Conservation (phyloP, 1,140 invertebrate genomes). For the Plodia interpunctella region DNA sequence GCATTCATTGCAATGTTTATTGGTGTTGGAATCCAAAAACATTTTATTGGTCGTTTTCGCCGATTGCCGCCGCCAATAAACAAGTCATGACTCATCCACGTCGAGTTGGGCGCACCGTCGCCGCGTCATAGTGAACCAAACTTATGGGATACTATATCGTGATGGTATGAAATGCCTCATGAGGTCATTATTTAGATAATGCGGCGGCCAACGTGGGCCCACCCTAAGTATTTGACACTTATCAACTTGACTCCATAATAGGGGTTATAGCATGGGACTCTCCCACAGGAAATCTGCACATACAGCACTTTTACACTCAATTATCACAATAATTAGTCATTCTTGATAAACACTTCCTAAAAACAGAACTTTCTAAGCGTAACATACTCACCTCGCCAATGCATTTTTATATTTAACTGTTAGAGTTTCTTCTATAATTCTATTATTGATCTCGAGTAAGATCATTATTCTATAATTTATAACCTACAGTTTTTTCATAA, state of each 20-base stretch:
- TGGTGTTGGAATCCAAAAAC: conserved; percentile 56
- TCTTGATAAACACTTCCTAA: conserved; percentile 50
- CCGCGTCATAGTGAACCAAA: conserved; percentile 41
- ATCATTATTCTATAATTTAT: conserved; percentile 89
- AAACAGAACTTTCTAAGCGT: conserved; percentile 70
- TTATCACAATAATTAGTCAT: conserved; percentile 25
- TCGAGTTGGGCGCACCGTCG: conserved; percentile 55
- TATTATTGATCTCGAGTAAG: conserved; percentile 98
- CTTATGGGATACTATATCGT: background rate
- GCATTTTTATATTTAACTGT: conserved; percentile 97
- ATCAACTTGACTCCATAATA: conserved; percentile 50
- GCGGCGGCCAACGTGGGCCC: conserved; percentile 67
- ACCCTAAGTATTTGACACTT: conserved; percentile 71
- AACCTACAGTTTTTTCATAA: conserved; percentile 75
- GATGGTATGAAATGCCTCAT: background rate
- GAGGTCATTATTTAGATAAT: conserved; percentile 12
- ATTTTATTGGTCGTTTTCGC: conserved; percentile 62
- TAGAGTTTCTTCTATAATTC: conserved; percentile 97
- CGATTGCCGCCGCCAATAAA: conserved; percentile 54
- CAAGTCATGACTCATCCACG: conserved; percentile 62
- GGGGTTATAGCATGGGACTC: conserved; percentile 46
- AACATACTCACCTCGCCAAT: conserved; percentile 90
- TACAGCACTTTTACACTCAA: conserved; percentile 16
- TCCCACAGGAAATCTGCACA: conserved; percentile 17
- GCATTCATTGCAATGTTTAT: conserved; percentile 29